A percentile compares a stretch with the other conserved stretches of the same genome.
phyloP scores from a whole-genome alignment of 2,888 invertebrate species.

The Erebia ligea region DNA sequence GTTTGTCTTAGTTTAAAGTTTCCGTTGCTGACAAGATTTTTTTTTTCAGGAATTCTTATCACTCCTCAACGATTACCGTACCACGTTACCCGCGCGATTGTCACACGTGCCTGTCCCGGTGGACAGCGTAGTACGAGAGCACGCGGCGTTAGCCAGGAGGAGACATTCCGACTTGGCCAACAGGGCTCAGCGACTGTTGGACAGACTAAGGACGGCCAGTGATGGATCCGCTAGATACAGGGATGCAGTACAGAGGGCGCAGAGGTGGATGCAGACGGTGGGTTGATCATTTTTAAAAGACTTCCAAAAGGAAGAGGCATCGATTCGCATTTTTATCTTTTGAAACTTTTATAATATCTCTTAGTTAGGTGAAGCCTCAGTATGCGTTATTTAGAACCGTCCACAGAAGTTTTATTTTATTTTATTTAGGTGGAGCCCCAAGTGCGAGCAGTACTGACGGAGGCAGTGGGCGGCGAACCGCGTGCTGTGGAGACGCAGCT shows the following conservation, averaged over 20 bases:
- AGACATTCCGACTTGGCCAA: constrained; percentile 92
- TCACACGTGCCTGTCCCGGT: constrained; percentile 89
- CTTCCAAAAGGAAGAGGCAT: too few relatives aligned
- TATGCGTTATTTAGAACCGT: too few relatives aligned
- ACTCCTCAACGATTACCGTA: constrained; percentile 93
- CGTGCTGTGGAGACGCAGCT: constrained; percentile 94
- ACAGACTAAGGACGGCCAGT: constrained; percentile 91
- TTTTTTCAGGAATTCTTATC: constrained; percentile 88
- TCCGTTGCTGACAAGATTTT: background rate
- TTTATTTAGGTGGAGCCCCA: constrained; percentile 85
- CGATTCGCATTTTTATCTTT: too few relatives aligned
- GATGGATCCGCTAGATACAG: constrained; percentile 84
- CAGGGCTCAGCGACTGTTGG: constrained; percentile 92
- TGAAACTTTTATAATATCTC: too few relatives aligned
- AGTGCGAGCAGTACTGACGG: constrained; percentile 89
- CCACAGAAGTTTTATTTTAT: background rate
- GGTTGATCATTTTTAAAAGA: constrained; percentile 42
- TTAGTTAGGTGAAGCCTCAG: too few relatives aligned
- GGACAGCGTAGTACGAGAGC: constrained; percentile 89
- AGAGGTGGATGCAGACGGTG: constrained; percentile 90
- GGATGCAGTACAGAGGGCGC: constrained; percentile 92
- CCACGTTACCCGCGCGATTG: constrained; percentile 91
- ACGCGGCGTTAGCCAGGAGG: constrained; percentile 90
- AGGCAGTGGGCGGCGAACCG: constrained; percentile 93
- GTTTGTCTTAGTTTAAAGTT: background rate